Evolutionary conservation across 2,113 vertebrate genomes (phyloP), one percentile per base, ranked within the genome.

Genomic region (Gobiocypris rarus): DNA sequence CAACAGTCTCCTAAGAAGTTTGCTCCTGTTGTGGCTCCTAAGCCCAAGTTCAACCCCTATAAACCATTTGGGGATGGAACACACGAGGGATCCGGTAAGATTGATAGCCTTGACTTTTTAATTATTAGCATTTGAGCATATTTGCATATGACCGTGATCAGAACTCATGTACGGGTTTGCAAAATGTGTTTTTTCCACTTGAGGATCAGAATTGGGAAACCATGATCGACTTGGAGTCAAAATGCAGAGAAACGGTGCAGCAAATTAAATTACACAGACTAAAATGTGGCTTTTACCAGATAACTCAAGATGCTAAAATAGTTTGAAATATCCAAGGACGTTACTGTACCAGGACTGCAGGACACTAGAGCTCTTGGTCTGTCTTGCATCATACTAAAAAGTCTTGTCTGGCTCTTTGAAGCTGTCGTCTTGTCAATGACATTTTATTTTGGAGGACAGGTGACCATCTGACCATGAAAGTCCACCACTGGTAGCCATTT

Each of bases 21-120:
- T 91, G 97, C 97, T 0, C 97, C 98, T 0, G 92, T 98, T 0
- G 98, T 99, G 9, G 98, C 98, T 24, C 98, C 98, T 43, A 99
- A 99, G 85, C 98, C 98, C 22, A 99, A 98, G 90, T 98, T 97
- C 91, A 98, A 98, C 87, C 97, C 97, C 0, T 98, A 97, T 89
- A 97, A 97, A 84, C 87, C 81, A 11, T 50, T 31, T 17, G 92
- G 87, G 74, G 94, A 94, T 1, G 7, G 81, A 17, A 9, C 48
- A 26, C 92, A 91, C 4, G 93, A 95, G 82, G 31, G 79, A 22
- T 82, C 86, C 91, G 93, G 94, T 94, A 93, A 90, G 85, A 76
- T 28, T 59, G 52, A 17, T 28, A 69, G n/a, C 75, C 75, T 78
- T 78, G 75, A 45, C 10, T 77, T 59, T 78, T 78, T 26, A 26